Evolutionary conservation across 2,888 invertebrate species (phyloP), one percentile per base, ranked within the genome.

Genomic region (Gibbula magus): DNA sequence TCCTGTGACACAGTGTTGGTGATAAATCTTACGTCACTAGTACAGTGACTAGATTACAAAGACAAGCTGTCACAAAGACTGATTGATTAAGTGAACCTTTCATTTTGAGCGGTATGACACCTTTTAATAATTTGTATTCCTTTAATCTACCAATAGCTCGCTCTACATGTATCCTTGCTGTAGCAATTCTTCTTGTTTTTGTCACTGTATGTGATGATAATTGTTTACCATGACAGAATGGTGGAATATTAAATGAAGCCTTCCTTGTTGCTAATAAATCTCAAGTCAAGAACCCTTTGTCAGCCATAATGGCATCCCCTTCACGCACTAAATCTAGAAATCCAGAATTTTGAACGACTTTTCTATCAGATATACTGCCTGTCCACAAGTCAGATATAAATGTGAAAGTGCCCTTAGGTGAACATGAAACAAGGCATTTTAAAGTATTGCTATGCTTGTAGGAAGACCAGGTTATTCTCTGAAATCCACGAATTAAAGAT

Each of bases 91-190:
- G 52, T 25, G 76, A 18, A 18, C 76, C 67, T 13, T 66, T 20
- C n/a, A 76, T 29, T 3, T 66, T 77, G 18, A 79, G 45, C 35
- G 79, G 54, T 16, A 79, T 51, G n/a, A 77, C 20, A 29, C 76
- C 79, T 53, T 79, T 66, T 7, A 79, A 25, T n/a, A 76, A 7
- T 51, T 76, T 76, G 54, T 52, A 79, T 4, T 32, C 32, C 61
- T 79, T 79, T 8, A 67, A 35, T 51, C 78, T 51, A 4, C 82
- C 80, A 75, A 82, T 82, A 32, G 80, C 80, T 51, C 82, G 61
- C 45, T 80, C 82, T 22, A 82, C 82, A 78, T 83, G 83, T n/a
- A 82, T 80, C 10, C 82, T 39, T 5, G 80, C 82, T 78, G 54
- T 78, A 5, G 82, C 82, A 67, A 82, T 82, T 5, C 82, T 22